Base-by-base conservation (phyloP, 2,113 vertebrate genomes). In the Apus apus region DNA sequence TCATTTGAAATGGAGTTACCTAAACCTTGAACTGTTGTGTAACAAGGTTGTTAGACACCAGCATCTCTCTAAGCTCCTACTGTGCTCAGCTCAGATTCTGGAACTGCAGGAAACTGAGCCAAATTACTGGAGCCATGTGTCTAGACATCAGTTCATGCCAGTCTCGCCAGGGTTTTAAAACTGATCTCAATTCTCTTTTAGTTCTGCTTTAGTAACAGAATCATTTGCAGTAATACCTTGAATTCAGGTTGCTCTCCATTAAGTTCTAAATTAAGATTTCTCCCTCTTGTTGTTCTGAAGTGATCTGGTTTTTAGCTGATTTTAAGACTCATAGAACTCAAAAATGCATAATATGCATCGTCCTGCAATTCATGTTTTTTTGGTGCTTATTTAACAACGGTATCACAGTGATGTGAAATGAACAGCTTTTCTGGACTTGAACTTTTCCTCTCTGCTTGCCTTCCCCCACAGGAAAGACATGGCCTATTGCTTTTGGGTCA, bases 401-500 rank as follows among this genome's bases (percentile, higher is more conserved):
- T 79, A 0, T 68, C 6, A 3, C 13, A 29, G 20, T 20, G 15
- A 8, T 1, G 19, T 66, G 70, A 81, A 51, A 17, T 26, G 2
- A 89, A 27, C 7, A 48, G 46, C 23, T 77, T 53, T 87, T 58
- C 26, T 61, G 73, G 53, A 61, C 30, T 48, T 61, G 8, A 14
- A 16, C 16, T 80, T 57, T 30, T 76, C 20, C 8, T 79, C 30
- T 72, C 34, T 79, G 34, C 50, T 70, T 93, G 50, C 56, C 64
- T 94, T 61, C 45, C 60, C 54, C 70, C 54, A 34, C 90, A 99
- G 99, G 99, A 97, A 99, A 97, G 97, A 98, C 94, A 40, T 99
- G 99, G 99, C 99, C 99, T 1, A 93, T 99, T 17, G 98, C 98
- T 2, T 98, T 99, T 45, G 98, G 99, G 36, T 98, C 98, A 30